Evolutionary conservation across 2,113 vertebrate species (phyloP).

Genomic region (Dromaius novaehollandiae): DNA sequence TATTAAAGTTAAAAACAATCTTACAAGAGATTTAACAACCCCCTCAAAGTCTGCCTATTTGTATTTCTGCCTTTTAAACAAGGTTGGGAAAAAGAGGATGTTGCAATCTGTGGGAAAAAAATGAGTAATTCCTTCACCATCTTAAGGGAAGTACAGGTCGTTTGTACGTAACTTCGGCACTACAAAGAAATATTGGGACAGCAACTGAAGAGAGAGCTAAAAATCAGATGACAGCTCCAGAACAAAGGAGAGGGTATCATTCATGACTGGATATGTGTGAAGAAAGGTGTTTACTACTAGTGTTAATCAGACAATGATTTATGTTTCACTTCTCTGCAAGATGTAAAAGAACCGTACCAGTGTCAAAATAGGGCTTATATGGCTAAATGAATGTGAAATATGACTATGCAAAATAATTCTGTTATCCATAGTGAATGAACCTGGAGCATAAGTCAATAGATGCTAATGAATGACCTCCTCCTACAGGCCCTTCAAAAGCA

Average conservation of each 20-base stretch:
- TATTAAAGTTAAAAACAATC: neutral
- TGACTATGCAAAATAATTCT: neutral
- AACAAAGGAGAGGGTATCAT: neutral
- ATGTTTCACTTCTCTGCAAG: neutral
- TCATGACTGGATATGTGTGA: neutral
- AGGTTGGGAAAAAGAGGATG: neutral
- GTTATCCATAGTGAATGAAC: neutral
- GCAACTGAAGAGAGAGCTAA: neutral
- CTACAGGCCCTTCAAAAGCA: neutral
- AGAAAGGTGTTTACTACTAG: neutral
- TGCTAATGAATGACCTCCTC: neutral
- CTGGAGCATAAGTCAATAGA: neutral
- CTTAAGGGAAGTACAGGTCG: neutral
- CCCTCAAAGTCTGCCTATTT: neutral
- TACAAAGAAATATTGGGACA: neutral
- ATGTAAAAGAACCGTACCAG: neutral
- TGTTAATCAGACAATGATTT: neutral
- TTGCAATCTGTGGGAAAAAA: neutral
- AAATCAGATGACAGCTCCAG: neutral
- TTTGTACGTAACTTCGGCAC: neutral
- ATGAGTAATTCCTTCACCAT: neutral
- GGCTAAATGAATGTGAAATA: neutral
- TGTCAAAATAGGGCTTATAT: neutral
- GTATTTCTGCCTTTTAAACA: neutral
- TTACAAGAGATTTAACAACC: neutral